phyloP scores from a whole-genome alignment of 2,113 vertebrate species.

The Scophthalmus maximus region DNA sequence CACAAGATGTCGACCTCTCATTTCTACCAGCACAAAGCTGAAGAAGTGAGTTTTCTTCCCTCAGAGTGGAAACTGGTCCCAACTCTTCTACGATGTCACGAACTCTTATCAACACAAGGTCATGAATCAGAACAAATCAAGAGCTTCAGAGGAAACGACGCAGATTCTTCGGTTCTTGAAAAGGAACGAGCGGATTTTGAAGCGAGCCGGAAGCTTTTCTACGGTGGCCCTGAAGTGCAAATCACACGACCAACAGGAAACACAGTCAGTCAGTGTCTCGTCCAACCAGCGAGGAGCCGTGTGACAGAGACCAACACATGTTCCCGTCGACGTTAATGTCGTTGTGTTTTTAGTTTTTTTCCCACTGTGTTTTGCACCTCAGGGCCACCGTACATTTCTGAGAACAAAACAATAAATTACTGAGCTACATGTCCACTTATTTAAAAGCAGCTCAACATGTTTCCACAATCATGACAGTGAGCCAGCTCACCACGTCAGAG shows the following conservation, averaged over 20 bases:
- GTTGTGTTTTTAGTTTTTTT: too few relatives aligned
- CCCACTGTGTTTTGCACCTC: too few relatives aligned
- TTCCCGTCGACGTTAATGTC: too few relatives aligned
- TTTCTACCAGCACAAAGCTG: slow-evolving; percentile 32
- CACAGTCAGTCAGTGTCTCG: too few relatives aligned
- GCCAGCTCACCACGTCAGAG: slow-evolving; percentile 65
- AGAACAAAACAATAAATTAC: slow-evolving; percentile 63
- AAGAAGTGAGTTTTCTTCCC: neutral
- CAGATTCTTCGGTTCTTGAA: neutral
- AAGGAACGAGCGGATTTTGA: neutral
- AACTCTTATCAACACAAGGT: slow-evolving; percentile 34
- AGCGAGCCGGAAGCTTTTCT: too few relatives aligned
- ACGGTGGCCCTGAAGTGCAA: too few relatives aligned
- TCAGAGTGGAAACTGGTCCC: too few relatives aligned
- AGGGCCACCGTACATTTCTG: too few relatives aligned
- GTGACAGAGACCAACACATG: too few relatives aligned
- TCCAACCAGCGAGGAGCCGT: too few relatives aligned
- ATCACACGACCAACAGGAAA: too few relatives aligned
- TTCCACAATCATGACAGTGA: slow-evolving; percentile 59
- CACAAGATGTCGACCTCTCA: slow-evolving; percentile 54
- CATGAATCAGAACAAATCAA: neutral
- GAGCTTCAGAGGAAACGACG: neutral
- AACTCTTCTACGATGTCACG: slow-evolving; percentile 37
- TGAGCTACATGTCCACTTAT: slow-evolving; percentile 34
- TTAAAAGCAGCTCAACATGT: slow-evolving; percentile 32